Percentiles rank a stretch among this genome's conserved stretches.
Conservation (phyloP, 1,140 invertebrate genomes). For the Diorhabda carinulata region DNA sequence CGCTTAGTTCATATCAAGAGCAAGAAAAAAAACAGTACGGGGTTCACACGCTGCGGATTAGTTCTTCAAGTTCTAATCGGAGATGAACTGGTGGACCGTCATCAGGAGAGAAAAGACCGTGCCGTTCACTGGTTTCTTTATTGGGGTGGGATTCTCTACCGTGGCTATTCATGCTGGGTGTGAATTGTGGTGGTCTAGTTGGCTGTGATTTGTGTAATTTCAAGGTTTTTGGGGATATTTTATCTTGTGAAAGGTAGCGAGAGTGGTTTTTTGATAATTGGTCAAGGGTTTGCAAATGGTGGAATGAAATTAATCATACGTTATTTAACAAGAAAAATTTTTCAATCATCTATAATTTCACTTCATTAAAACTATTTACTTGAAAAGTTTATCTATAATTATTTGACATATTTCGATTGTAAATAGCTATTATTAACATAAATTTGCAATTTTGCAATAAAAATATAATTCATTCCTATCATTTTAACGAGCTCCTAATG, state of each 20-base stretch:
- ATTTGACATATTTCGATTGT: too few species aligned
- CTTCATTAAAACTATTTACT: too few species aligned
- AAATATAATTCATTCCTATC: too few species aligned
- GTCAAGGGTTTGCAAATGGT: conserved; percentile 10
- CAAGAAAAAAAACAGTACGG: conserved; percentile 20
- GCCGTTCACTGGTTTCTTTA: conserved; percentile 29
- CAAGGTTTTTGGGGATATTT: conserved; percentile 13
- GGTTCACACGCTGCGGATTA: conserved; percentile 23
- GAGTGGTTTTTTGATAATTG: not conserved
- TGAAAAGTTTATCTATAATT: too few species aligned
- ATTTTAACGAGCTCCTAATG: too few species aligned
- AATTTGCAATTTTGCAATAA: too few species aligned
- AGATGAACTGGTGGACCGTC: conserved; percentile 34
- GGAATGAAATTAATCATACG: not conserved
- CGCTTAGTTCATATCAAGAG: conserved; percentile 21
- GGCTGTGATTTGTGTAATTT: conserved; percentile 12
- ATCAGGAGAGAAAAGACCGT: conserved; percentile 22
- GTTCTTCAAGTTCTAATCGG: conserved; percentile 36
- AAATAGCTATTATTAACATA: too few species aligned
- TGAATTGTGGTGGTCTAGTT: conserved; percentile 10
- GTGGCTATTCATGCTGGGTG: conserved; percentile 3
- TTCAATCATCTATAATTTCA: too few species aligned
- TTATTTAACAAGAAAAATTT: too few species aligned
- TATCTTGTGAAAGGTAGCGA: conserved; percentile 8
- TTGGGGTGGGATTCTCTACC: conserved; percentile 29